phyloP scores from a whole-genome alignment of 2,113 vertebrate species.

The Hemiprocne comata region DNA sequence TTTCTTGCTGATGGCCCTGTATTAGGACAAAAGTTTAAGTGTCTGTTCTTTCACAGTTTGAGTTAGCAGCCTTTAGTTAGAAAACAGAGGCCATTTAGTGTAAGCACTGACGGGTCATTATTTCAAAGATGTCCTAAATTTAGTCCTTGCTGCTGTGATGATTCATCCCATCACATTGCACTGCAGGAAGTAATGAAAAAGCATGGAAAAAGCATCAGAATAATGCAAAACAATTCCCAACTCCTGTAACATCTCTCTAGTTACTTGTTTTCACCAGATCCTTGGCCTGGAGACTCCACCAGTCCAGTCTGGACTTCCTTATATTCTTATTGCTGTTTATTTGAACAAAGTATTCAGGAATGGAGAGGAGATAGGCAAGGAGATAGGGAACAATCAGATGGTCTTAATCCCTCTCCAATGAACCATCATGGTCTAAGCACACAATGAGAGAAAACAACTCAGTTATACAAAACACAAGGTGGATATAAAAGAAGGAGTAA shows the following conservation, averaged over 20 bases:
- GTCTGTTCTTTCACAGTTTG: background rate
- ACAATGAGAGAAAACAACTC: background rate
- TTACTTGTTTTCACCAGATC: background rate
- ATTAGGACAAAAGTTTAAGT: background rate
- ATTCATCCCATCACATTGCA: background rate
- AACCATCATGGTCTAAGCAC: background rate
- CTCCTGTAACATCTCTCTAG: background rate
- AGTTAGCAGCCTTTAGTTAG: background rate
- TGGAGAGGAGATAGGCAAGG: background rate
- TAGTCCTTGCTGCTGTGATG: conserved; percentile 21
- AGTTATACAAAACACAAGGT: background rate
- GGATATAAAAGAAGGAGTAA: background rate
- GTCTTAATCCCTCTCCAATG: background rate
- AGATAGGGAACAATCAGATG: background rate
- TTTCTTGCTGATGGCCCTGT: background rate
- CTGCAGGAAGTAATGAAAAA: conserved; percentile 6
- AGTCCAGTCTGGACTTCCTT: background rate
- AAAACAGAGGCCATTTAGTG: background rate
- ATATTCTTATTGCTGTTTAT: background rate
- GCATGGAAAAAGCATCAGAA: background rate
- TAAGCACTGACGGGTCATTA: background rate
- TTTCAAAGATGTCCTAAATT: conserved; percentile 30
- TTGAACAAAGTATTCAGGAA: background rate
- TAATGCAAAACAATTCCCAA: background rate
- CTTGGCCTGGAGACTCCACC: background rate